Conservation (phyloP, 2,888 invertebrate species). For the Drosophila cyrtoloma region DNA sequence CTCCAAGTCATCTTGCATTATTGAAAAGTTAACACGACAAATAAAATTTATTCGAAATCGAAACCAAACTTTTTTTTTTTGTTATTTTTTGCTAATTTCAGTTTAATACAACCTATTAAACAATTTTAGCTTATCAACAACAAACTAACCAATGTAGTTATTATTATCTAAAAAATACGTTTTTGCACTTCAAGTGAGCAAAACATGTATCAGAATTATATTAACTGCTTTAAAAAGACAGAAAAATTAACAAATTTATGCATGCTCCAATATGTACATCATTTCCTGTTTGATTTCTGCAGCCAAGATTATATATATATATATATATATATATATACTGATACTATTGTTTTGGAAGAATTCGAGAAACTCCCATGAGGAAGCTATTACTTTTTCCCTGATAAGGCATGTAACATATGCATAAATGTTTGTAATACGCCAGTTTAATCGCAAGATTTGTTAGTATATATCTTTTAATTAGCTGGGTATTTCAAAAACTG, state of each 20-base stretch:
- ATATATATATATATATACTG: background rate
- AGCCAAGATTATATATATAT: background rate
- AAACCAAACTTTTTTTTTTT: background rate
- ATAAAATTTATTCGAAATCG: background rate
- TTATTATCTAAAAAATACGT: background rate
- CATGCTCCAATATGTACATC: background rate
- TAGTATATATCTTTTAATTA: background rate
- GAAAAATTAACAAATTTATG: background rate
- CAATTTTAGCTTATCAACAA: background rate
- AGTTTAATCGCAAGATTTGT: background rate
- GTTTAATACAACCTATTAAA: background rate
- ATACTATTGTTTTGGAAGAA: background rate
- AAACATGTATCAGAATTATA: background rate
- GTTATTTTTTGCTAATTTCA: background rate
- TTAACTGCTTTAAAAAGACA: background rate
- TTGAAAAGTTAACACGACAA: background rate
- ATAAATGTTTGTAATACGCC: background rate
- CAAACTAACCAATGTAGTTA: background rate
- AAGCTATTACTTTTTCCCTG: background rate
- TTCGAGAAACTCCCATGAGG: background rate
- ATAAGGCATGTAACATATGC: background rate
- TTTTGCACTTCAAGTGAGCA: background rate
- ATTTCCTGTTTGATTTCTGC: background rate
- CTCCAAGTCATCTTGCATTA: background rate
- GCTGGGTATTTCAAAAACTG: background rate